Percentiles rank a stretch among this genome's conserved stretches.
phyloP scores from a whole-genome alignment of 1,140 invertebrate species.

The Adelges cooleyi region DNA sequence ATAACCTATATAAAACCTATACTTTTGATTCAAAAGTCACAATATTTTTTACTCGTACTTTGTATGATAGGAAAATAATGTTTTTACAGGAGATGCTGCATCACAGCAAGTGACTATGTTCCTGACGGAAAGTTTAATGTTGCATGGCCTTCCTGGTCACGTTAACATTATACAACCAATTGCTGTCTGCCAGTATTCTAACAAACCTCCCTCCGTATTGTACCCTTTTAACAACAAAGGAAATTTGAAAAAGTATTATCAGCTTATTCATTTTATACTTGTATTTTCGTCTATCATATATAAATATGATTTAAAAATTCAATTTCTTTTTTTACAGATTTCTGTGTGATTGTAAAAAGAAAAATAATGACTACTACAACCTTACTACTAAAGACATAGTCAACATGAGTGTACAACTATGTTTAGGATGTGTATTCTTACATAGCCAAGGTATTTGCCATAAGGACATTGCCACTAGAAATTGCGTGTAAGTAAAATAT shows the following conservation, averaged over 20 bases:
- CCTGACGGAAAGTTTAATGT: slow-evolving; percentile 67
- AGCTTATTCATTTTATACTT: not conserved
- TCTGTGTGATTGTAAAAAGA: slow-evolving; percentile 49
- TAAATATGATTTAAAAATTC: too few species aligned
- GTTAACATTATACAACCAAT: slow-evolving; percentile 69
- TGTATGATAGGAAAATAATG: too few species aligned
- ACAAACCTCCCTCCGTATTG: slow-evolving; percentile 60
- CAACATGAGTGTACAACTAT: slow-evolving; percentile 75
- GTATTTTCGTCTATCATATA: too few species aligned
- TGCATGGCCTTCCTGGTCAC: slow-evolving; percentile 61
- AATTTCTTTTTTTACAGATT: slow-evolving; percentile 41
- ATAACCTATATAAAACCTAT: too few species aligned
- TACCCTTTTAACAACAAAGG: slow-evolving; percentile 69
- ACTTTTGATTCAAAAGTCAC: too few species aligned
- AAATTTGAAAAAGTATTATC: slow-evolving; percentile 72
- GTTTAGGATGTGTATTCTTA: slow-evolving; percentile 73
- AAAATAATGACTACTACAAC: slow-evolving; percentile 37
- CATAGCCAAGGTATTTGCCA: slow-evolving; percentile 79
- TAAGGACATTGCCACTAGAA: slow-evolving; percentile 76
- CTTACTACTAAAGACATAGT: slow-evolving; percentile 73
- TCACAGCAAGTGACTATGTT: slow-evolving; percentile 66
- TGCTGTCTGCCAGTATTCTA: slow-evolving; percentile 62
- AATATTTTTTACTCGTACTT: too few species aligned
- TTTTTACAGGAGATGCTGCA: slow-evolving; percentile 65
- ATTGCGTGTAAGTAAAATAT: slow-evolving; percentile 65